These are phyloP conservation scores for Aphrophora alni DNA, from an alignment of 2,888 invertebrate species.

Conservation along the genomic window DNA sequence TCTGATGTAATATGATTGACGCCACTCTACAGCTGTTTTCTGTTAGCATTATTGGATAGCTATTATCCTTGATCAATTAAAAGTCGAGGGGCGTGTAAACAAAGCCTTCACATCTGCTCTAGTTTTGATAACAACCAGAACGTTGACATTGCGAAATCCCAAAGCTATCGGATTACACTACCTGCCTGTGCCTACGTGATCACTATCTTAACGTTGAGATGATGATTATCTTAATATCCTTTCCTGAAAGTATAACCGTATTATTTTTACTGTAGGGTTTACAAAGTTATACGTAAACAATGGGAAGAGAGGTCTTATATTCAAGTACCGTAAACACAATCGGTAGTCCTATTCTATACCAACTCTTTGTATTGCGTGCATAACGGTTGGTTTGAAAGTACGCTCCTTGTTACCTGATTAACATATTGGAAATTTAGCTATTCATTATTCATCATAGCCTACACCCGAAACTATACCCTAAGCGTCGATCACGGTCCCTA, in stretches of 20 bases:
- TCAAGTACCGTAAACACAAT: no score
- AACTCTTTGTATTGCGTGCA: no score
- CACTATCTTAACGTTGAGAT: background rate
- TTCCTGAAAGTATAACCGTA: background rate
- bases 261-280: no score
- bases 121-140: background rate
- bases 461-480: no score
- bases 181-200: background rate
- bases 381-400: no score
- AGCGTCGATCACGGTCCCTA: no score
- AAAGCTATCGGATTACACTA: background rate
- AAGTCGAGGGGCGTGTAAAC: slow-evolving; percentile 5
- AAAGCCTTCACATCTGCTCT: background rate
- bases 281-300: no score
- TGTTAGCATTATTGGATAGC: background rate
- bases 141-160: background rate
- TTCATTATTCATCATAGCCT: no score
- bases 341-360: no score
- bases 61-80: slow-evolving; percentile 6
- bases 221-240: background rate
- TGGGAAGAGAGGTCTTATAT: no score
- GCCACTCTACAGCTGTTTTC: background rate
- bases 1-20: background rate
- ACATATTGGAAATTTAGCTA: no score
- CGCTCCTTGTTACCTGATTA: no score